A percentile compares a stretch with the other conserved stretches of the same genome.
Conservation (phyloP, 2,113 vertebrate species). For the Eleginops maclovinus region DNA sequence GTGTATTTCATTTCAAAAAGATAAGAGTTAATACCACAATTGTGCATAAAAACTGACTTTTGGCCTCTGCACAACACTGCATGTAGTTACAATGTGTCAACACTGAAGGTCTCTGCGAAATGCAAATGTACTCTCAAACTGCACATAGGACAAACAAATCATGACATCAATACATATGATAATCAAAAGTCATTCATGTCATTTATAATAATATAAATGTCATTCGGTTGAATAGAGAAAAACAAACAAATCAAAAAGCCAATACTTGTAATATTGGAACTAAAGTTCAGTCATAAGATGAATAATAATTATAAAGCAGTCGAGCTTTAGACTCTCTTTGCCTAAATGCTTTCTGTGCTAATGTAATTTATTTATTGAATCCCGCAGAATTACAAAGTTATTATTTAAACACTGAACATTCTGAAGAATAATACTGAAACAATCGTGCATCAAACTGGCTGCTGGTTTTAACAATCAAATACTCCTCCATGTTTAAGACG, state of each 20-base stretch:
- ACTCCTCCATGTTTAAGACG: too few relatives aligned
- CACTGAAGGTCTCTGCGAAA: not conserved
- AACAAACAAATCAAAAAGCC: not conserved
- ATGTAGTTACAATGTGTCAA: not conserved
- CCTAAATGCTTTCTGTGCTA: not conserved
- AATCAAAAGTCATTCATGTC: not conserved
- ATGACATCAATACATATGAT: not conserved
- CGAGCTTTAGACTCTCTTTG: not conserved
- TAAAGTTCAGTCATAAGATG: not conserved
- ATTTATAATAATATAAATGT: not conserved
- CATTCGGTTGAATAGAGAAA: not conserved
- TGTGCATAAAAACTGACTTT: constrained; percentile 15
- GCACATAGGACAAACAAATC: not conserved
- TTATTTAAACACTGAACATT: not conserved
- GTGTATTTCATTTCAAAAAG: not conserved
- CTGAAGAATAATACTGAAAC: constrained; percentile 5
- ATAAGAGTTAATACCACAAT: not conserved
- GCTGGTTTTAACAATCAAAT: not conserved
- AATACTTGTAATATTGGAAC: not conserved
- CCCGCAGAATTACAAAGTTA: not conserved
- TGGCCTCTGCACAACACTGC: constrained; percentile 19
- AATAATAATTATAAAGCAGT: not conserved
- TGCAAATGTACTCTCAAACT: not conserved
- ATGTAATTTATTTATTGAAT: not conserved
- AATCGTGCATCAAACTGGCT: not conserved